phyloP scores from a whole-genome alignment of 1,140 invertebrate species.

The Rhopalosiphum padi region DNA sequence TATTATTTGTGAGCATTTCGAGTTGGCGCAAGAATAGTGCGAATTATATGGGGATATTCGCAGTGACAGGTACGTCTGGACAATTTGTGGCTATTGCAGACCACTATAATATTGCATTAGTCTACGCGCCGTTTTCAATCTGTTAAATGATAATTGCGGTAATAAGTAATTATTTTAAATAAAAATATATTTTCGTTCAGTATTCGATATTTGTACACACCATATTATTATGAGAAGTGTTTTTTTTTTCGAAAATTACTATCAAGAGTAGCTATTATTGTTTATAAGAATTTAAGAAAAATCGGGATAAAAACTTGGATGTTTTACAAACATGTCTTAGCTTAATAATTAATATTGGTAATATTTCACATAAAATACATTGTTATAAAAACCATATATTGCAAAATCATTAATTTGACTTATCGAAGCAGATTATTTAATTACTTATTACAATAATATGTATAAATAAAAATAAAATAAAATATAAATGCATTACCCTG shows the following conservation, averaged over 20 bases:
- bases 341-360: not conserved
- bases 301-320: not conserved
- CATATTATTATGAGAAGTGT: not conserved
- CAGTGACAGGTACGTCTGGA: too few species aligned
- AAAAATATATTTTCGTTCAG: too few species aligned
- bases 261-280: not conserved
- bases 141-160: too few species aligned
- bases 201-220: not conserved
- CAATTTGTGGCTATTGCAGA: too few species aligned
- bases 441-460: not conserved
- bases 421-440: not conserved
- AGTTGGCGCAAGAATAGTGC: too few species aligned
- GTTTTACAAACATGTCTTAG: not conserved
- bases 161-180: too few species aligned
- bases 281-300: not conserved
- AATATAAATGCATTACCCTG: not conserved
- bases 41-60: too few species aligned
- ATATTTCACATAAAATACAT: not conserved
- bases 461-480: not conserved
- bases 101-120: too few species aligned
- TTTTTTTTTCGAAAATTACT: not conserved
- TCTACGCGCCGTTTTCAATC: not conserved
- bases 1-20: too few species aligned
- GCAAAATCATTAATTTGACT: not conserved
- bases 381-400: not conserved